A percentile compares a stretch with the other conserved stretches of the same genome.
Evolutionary conservation across 2,888 invertebrate genomes (phyloP).

Genomic region (Tachystola acroxantha): DNA sequence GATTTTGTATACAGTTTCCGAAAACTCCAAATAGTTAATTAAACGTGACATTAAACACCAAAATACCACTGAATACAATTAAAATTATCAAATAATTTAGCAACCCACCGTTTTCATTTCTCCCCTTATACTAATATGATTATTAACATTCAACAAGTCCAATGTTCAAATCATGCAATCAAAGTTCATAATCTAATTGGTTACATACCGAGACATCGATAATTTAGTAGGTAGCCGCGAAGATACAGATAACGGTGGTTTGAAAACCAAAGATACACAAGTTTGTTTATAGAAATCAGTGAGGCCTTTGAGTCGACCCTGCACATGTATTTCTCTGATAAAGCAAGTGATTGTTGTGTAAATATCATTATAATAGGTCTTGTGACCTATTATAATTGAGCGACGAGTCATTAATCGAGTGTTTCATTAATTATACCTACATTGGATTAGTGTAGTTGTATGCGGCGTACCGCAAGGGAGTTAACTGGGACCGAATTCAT

Average conservation of each 20-base stretch:
- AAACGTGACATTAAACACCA: no score
- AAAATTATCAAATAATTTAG: no score
- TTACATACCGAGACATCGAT: neutral
- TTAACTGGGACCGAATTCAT: neutral
- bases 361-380: slow-evolving; percentile 2
- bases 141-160: no score
- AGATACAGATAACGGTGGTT: neutral
- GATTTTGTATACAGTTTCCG: no score
- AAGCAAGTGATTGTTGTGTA: slow-evolving; percentile 1
- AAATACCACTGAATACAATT: no score
- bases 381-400: slow-evolving; percentile 2
- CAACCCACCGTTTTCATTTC: no score
- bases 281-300: slow-evolving; percentile 3
- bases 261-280: neutral
- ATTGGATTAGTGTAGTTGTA: neutral
- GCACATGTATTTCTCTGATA: slow-evolving; percentile 1
- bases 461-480: neutral
- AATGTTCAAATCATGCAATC: no score
- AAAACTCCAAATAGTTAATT: no score
- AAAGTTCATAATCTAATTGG: no score
- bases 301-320: slow-evolving; percentile 6
- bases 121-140: no score
- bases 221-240: neutral
- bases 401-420: neutral
- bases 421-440: neutral